Percentiles rank a stretch among this genome's conserved stretches.
These are phyloP conservation scores for Netelia melanura DNA, from an alignment of 2,888 invertebrate species.

Conservation along the genomic window DNA sequence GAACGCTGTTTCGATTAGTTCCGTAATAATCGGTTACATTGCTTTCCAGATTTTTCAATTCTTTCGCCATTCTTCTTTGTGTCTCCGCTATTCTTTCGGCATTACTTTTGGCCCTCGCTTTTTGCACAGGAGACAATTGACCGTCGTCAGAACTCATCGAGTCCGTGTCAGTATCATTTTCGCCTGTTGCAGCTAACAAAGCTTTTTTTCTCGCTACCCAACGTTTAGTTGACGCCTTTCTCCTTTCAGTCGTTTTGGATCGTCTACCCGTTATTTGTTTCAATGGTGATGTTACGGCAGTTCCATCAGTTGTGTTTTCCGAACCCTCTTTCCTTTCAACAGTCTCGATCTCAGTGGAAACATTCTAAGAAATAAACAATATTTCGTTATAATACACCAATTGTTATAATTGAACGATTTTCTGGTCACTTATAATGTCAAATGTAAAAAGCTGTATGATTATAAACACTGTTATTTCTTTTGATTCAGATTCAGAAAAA, in stretches of 20 bases:
- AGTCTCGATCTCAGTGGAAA: neutral
- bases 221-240: constrained; percentile 81
- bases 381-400: neutral
- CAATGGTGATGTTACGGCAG: neutral
- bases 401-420: neutral
- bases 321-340: constrained; percentile 31
- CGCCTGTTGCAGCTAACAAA: constrained; percentile 80
- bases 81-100: constrained; percentile 78
- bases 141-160: constrained; percentile 78
- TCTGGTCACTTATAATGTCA: no score
- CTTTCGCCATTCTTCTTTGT: constrained; percentile 73
- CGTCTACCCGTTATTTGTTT: constrained; percentile 71
- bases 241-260: constrained; percentile 76
- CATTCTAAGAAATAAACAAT: neutral
- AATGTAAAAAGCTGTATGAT: no score
- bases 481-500: no score
- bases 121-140: constrained; percentile 82
- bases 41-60: constrained; percentile 76
- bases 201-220: constrained; percentile 83
- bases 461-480: no score
- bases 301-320: constrained; percentile 50
- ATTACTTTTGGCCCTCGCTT: constrained; percentile 80
- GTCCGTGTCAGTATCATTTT: constrained; percentile 80
- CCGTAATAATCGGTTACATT: constrained; percentile 73
- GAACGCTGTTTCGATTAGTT: constrained; percentile 59